These are phyloP conservation scores for Aelia acuminata DNA, from an alignment of 2,888 invertebrate genomes.

Conservation along the genomic window DNA sequence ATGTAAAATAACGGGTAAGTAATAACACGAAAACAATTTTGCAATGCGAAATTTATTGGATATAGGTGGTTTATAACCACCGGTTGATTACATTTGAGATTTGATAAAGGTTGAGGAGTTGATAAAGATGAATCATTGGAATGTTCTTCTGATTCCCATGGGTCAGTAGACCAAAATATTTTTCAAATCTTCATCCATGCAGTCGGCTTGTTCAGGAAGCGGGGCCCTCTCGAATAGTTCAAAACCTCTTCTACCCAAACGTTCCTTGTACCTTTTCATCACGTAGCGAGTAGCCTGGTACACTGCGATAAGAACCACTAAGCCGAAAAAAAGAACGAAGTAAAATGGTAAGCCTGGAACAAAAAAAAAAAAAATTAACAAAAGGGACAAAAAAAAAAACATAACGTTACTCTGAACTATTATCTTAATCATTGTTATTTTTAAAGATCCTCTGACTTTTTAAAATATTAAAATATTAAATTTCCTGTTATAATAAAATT, in stretches of 20 bases:
- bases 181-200: background rate
- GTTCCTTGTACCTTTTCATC: background rate
- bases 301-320: background rate
- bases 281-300: background rate
- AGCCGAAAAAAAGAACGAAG: background rate
- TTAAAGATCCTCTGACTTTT: too few species aligned
- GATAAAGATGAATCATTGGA: too few species aligned
- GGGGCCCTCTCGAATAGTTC: background rate
- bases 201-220: background rate
- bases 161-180: background rate
- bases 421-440: too few species aligned
- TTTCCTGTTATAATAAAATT: too few species aligned
- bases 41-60: background rate
- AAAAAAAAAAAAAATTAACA: background rate
- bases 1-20: background rate
- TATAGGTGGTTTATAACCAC: background rate
- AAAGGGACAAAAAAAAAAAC: too few species aligned
- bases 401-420: too few species aligned
- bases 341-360: background rate
- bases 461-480: too few species aligned
- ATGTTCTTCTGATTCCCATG: too few species aligned
- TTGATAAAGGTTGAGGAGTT: background rate
- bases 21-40: background rate
- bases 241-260: background rate
- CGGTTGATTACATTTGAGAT: background rate